A percentile compares a stretch with the other conserved stretches of the same genome.
These are phyloP conservation scores for Procavia capensis DNA, from an alignment of 2,113 vertebrate species.

Conservation along the genomic window DNA sequence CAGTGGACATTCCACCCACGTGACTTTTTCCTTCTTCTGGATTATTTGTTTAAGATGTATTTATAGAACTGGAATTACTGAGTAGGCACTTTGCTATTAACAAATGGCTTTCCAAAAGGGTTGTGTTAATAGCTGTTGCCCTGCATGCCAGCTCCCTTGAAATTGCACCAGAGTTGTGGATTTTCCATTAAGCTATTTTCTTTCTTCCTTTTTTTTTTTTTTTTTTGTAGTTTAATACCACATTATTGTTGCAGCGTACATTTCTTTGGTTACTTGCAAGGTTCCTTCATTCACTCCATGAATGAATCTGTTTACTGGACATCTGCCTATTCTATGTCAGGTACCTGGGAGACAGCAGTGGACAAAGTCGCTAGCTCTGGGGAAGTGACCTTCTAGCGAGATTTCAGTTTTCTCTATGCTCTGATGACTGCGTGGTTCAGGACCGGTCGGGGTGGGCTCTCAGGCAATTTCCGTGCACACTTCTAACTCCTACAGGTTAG, in stretches of 20 bases:
- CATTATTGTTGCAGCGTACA: accelerated
- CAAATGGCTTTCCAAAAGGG: neutral
- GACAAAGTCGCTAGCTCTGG: neutral
- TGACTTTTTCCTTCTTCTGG: neutral
- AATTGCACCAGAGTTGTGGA: neutral
- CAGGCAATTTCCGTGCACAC: neutral
- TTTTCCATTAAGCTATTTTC: neutral
- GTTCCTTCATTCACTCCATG: neutral
- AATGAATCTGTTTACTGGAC: neutral
- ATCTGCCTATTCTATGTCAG: neutral
- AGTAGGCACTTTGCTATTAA: neutral
- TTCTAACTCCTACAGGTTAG: neutral
- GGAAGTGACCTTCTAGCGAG: neutral
- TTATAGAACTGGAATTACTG: neutral
- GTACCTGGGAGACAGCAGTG: neutral
- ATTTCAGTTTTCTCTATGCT: neutral
- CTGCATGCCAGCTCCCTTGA: neutral
- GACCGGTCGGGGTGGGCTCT: neutral
- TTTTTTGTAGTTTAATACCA: neutral
- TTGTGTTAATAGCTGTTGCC: neutral
- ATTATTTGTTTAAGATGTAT: neutral
- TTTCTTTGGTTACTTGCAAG: neutral
- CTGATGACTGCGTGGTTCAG: neutral
- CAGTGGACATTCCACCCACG: neutral
- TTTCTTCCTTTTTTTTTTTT: neutral